Conservation (phyloP, 2,113 vertebrate genomes). For the Garra rufa region DNA sequence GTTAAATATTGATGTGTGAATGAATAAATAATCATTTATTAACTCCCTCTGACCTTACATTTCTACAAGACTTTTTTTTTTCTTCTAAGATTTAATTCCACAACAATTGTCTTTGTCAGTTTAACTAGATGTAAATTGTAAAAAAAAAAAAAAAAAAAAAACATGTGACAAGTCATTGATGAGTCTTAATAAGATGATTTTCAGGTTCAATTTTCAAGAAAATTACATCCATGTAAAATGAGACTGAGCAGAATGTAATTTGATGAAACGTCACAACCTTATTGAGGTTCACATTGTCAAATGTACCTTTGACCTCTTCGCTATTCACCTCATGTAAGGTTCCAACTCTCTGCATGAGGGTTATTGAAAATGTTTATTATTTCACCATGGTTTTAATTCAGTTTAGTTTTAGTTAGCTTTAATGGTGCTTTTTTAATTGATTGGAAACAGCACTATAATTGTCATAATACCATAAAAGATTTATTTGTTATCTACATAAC, state of each 20-base stretch:
- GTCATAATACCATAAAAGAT: neutral
- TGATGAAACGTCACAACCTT: constrained; percentile 44
- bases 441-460: neutral
- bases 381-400: too few relatives aligned
- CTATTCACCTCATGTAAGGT: neutral
- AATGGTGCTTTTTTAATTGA: neutral
- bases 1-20: constrained; percentile 61
- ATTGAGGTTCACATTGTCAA: neutral
- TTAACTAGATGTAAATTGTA: constrained; percentile 54
- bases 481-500: neutral
- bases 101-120: constrained; percentile 53
- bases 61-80: constrained; percentile 36
- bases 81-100: constrained; percentile 48
- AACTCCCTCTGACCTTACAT: constrained; percentile 56
- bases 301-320: neutral
- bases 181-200: constrained; percentile 16
- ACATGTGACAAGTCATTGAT: neutral
- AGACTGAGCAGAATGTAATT: constrained; percentile 36
- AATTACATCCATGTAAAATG: constrained; percentile 10
- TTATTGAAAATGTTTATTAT: neutral
- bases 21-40: constrained; percentile 67
- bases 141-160: too few relatives aligned
- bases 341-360: neutral
- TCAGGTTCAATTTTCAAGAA: constrained; percentile 21
- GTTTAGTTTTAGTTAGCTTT: too few relatives aligned